A percentile compares a stretch with the other conserved stretches of the same genome.
phyloP scores from a whole-genome alignment of 2,888 invertebrate genomes.

The Lysandra bellargus region DNA sequence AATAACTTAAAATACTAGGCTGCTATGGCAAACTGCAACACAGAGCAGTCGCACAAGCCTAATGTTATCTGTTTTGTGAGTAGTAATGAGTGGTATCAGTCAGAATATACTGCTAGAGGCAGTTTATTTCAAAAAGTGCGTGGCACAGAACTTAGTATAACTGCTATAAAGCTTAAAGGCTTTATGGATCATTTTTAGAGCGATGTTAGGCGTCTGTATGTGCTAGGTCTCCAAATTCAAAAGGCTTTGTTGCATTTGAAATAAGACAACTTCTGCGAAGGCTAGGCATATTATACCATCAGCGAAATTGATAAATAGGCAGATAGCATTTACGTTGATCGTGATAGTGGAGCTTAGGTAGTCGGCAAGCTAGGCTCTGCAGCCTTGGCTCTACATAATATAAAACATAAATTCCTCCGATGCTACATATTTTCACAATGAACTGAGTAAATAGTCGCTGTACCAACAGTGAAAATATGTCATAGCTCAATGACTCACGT shows the following conservation, averaged over 20 bases:
- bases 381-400: neutral
- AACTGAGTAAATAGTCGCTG: neutral
- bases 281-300: neutral
- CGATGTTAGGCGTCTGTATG: neutral
- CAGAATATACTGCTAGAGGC: neutral
- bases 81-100: neutral
- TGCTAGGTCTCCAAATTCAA: neutral
- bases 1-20: neutral
- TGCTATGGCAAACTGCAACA: neutral
- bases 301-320: neutral
- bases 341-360: neutral
- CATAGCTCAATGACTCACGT: neutral
- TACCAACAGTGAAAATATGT: neutral
- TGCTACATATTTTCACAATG: neutral
- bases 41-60: neutral
- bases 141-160: neutral
- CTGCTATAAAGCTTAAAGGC: neutral
- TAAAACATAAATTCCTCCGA: neutral
- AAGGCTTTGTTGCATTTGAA: neutral
- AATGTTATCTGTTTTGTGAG: neutral
- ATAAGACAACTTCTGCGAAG: neutral
- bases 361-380: neutral
- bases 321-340: neutral
- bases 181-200: no score
- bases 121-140: neutral